phyloP scores from a whole-genome alignment of 2,113 vertebrate species.

The Charina bottae region DNA sequence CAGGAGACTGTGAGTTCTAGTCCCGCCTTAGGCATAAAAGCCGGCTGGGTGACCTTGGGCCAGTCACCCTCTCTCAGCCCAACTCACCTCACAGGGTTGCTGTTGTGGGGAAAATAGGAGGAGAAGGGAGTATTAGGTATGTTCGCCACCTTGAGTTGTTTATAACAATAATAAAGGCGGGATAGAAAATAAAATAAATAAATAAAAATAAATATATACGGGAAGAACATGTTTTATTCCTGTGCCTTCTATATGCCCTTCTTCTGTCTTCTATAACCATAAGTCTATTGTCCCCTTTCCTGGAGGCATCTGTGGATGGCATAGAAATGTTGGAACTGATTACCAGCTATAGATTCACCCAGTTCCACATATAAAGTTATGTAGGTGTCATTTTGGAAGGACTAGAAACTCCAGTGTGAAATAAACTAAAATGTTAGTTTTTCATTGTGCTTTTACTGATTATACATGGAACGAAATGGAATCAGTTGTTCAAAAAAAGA shows the following conservation, averaged over 20 bases:
- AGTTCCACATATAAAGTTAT: neutral
- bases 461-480: neutral
- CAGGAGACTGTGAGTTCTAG: no score
- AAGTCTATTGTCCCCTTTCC: neutral
- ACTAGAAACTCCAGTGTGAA: rapidly evolving
- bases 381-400: neutral
- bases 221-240: neutral
- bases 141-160: no score
- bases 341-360: rapidly evolving
- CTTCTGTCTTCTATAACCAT: neutral
- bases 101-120: no score
- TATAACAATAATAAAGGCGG: no score
- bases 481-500: neutral
- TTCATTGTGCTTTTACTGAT: rapidly evolving
- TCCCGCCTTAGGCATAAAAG: no score
- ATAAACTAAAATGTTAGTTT: neutral
- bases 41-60: no score
- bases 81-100: no score
- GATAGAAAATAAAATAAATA: no score
- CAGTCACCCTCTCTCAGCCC: no score
- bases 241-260: neutral
- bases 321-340: neutral
- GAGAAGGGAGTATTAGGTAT: no score
- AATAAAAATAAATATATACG: no score
- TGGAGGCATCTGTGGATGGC: neutral